A percentile compares a stretch with the other conserved stretches of the same genome.
Evolutionary conservation across 2,888 invertebrate genomes (phyloP).

Genomic region (Tigriopus californicus): DNA sequence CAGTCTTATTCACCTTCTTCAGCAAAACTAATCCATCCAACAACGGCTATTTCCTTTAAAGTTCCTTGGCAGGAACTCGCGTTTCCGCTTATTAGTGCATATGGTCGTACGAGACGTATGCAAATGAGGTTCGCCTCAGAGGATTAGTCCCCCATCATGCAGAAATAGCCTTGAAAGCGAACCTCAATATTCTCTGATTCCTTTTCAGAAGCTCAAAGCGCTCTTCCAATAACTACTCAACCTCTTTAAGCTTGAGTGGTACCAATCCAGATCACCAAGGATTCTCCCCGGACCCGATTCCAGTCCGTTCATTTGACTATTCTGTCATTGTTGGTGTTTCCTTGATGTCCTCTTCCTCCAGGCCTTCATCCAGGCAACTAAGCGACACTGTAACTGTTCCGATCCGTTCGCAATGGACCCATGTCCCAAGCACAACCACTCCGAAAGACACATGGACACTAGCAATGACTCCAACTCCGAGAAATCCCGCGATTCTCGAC

Average conservation of each 20-base stretch:
- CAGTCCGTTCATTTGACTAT: neutral
- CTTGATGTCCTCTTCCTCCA: neutral
- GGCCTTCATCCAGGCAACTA: no score
- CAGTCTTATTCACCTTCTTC: no score
- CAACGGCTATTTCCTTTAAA: no score
- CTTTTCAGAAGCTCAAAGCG: neutral
- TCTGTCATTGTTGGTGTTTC: neutral
- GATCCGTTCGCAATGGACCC: conserved; percentile 4
- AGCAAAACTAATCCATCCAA: no score
- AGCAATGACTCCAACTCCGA: neutral
- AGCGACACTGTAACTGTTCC: neutral
- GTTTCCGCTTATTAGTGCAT: no score
- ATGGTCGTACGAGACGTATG: no score
- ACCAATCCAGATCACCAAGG: neutral
- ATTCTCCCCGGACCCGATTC: neutral
- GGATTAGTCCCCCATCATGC: no score
- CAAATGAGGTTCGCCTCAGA: no score
- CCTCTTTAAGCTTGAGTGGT: neutral
- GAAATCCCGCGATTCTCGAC: neutral
- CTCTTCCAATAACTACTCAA: neutral
- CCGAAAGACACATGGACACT: neutral
- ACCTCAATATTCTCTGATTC: neutral
- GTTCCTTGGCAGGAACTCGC: no score
- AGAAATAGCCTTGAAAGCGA: no score
- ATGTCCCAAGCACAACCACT: neutral